A percentile compares a stretch with the other conserved stretches of the same genome.
These are phyloP conservation scores for Sebastes oblongus DNA, from an alignment of 2,797 vertebrate genomes.

Conservation along the genomic window DNA sequence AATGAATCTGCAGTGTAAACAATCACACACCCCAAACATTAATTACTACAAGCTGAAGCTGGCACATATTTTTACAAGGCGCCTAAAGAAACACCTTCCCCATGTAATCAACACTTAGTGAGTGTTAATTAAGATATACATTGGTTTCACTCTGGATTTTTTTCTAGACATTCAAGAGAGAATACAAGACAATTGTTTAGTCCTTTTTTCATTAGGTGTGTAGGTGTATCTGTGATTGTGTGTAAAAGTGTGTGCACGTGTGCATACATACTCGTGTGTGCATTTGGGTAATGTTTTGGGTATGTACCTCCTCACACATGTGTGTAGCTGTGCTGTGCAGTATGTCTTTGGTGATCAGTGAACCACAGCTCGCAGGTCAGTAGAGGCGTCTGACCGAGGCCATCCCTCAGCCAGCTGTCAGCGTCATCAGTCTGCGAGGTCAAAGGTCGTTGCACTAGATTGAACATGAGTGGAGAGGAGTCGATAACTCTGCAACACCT, in stretches of 20 bases:
- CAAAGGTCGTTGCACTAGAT: constrained; percentile 68
- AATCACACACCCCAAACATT: constrained; percentile 29
- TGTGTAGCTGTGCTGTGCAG: constrained; percentile 15
- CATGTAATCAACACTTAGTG: constrained; percentile 18
- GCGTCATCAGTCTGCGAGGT: constrained; percentile 63
- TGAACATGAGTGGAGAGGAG: constrained; percentile 68
- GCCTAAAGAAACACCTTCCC: constrained; percentile 18
- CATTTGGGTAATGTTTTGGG: constrained; percentile 25
- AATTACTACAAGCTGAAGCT: constrained; percentile 23
- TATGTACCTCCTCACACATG: constrained; percentile 13
- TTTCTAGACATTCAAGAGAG: not conserved
- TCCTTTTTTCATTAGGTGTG: not conserved
- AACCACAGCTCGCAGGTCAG: constrained; percentile 64
- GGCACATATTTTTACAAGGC: not conserved
- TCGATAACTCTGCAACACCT: constrained; percentile 66
- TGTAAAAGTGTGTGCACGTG: not conserved
- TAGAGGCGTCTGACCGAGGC: constrained; percentile 72
- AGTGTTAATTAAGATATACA: constrained; percentile 3
- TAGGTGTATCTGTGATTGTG: not conserved
- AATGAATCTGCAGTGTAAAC: constrained; percentile 33
- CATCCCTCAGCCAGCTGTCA: constrained; percentile 77
- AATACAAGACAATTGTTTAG: not conserved
- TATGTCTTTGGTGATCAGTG: constrained; percentile 66
- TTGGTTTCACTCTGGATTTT: not conserved
- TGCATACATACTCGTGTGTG: not conserved